phyloP scores from a whole-genome alignment of 2,797 vertebrate species.

The Sebastes kiyomatsui region DNA sequence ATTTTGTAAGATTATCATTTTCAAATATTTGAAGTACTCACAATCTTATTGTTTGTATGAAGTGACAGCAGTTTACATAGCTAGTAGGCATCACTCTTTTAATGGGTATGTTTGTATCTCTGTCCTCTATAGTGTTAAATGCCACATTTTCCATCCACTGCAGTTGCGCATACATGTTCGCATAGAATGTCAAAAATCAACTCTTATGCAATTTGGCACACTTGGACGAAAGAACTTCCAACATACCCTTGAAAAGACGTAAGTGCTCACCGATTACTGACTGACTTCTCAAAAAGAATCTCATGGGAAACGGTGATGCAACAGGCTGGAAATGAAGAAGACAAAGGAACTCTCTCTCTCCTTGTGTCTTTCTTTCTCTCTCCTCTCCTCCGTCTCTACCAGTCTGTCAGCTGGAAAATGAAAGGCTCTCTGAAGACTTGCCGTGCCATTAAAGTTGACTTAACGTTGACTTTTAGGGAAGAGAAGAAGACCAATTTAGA shows the following conservation, averaged over 20 bases:
- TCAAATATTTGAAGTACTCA: too few species aligned
- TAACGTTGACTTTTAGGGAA: constrained; percentile 6
- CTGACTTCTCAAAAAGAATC: background rate
- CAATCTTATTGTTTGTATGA: background rate
- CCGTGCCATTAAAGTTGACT: constrained; percentile 21
- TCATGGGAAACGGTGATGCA: constrained; percentile 44
- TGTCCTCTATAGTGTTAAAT: background rate
- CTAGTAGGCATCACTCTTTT: background rate
- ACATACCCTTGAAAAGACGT: background rate
- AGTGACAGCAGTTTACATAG: background rate
- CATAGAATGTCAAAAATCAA: background rate
- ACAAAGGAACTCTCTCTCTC: background rate
- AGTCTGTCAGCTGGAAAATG: background rate
- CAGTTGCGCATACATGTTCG: fast-evolving
- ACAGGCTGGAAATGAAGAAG: constrained; percentile 49
- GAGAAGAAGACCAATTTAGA: constrained; percentile 6
- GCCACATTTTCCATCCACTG: background rate
- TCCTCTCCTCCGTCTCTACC: background rate
- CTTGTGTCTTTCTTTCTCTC: background rate
- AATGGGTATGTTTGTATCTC: background rate
- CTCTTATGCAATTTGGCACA: background rate
- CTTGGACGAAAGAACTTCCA: background rate
- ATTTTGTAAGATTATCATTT: too few species aligned
- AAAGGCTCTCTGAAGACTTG: constrained; percentile 7
- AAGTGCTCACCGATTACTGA: background rate